phyloP scores from a whole-genome alignment of 37 sponge, comb jelly and placozoan genomes.

The Crambe crambe region DNA sequence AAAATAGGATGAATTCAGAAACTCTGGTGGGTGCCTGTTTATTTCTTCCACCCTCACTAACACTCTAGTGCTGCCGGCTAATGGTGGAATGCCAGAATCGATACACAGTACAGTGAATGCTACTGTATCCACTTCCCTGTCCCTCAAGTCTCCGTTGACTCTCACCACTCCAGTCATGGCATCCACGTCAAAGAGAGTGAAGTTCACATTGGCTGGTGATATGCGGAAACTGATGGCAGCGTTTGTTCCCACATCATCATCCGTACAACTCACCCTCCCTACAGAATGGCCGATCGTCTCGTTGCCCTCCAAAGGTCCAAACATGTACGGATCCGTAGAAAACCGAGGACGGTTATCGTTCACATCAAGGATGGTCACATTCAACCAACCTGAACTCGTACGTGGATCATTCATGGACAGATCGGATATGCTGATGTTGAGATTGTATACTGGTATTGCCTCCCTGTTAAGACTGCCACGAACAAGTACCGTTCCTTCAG shows the following conservation, averaged over 20 bases:
- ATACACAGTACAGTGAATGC: conserved; percentile 31
- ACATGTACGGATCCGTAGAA: conserved; percentile 14
- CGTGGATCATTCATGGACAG: background rate
- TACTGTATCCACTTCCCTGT: conserved; percentile 31
- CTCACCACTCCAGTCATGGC: conserved; percentile 29
- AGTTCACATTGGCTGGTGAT: background rate
- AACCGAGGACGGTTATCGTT: conserved; percentile 73
- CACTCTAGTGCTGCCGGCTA: conserved; percentile 9
- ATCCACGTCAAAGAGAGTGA: conserved; percentile 33
- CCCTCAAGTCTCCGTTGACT: conserved; percentile 16
- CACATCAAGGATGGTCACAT: conserved; percentile 45
- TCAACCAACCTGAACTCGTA: conserved; percentile 11
- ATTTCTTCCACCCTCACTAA: conserved; percentile 25
- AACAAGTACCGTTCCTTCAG: conserved; percentile 37
- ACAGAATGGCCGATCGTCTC: conserved; percentile 8
- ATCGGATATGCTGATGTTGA: conserved; percentile 44
- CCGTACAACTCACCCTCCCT: conserved; percentile 54
- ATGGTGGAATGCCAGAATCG: conserved; percentile 30
- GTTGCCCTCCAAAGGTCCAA: conserved; percentile 35
- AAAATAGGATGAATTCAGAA: conserved; percentile 18
- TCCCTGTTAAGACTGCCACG: conserved; percentile 62
- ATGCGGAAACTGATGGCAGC: conserved; percentile 40
- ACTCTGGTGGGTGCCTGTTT: conserved; percentile 54
- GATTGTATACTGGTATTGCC: background rate
- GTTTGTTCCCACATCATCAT: conserved; percentile 55